Evolutionary conservation across 2,113 vertebrate species (phyloP).

Genomic region (Vireo altiloquus): DNA sequence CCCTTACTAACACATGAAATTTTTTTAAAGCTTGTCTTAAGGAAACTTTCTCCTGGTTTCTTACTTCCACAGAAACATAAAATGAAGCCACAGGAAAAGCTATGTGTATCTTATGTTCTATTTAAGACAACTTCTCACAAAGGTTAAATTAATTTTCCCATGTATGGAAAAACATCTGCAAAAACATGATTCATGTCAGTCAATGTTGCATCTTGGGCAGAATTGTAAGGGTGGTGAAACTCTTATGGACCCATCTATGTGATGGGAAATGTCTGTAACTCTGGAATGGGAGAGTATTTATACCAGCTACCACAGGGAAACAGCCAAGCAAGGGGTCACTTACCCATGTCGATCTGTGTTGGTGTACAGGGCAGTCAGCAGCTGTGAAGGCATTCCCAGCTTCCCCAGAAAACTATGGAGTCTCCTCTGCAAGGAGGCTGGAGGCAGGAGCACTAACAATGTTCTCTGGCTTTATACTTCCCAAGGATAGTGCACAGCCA

Average conservation of each 20-base stretch:
- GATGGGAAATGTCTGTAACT: background rate
- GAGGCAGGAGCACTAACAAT: background rate
- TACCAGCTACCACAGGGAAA: background rate
- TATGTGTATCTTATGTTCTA: background rate
- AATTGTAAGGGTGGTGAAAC: background rate
- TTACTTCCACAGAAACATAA: background rate
- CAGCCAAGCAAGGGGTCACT: background rate
- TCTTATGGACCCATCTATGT: rapidly evolving
- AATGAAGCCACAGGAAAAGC: background rate
- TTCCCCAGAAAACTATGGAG: background rate
- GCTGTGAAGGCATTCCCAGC: background rate
- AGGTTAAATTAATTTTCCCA: background rate
- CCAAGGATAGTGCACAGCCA: background rate
- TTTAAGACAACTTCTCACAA: background rate
- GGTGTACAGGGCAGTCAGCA: background rate
- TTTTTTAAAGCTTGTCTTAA: background rate
- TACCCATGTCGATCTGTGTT: background rate
- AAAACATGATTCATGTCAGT: background rate
- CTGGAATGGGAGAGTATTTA: background rate
- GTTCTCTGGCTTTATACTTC: background rate
- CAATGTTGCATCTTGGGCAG: background rate
- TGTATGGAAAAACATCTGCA: background rate
- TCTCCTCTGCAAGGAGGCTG: background rate
- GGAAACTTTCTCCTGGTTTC: background rate
- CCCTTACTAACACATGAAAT: background rate